phyloP scores from a whole-genome alignment of 2,797 vertebrate genomes.

The Alcedo quadribrachys region DNA sequence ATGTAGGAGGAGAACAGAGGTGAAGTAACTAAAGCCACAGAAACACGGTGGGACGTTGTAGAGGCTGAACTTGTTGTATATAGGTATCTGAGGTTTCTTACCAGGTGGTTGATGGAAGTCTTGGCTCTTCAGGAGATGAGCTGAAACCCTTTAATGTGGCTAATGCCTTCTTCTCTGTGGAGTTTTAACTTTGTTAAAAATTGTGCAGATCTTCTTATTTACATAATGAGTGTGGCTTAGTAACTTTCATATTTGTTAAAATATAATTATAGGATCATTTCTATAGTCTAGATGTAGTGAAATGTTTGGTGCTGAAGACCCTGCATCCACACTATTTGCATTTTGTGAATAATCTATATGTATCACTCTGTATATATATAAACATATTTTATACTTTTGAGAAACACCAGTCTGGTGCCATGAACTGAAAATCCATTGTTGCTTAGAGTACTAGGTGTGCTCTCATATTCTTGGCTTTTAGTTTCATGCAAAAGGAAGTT shows the following conservation, averaged over 20 bases:
- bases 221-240: not conserved
- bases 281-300: not conserved
- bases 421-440: not conserved
- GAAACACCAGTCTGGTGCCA: not conserved
- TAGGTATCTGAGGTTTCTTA: not conserved
- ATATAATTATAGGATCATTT: not conserved
- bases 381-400: not conserved
- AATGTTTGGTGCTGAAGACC: not conserved
- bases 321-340: not conserved
- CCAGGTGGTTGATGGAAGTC: not conserved
- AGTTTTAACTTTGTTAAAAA: not conserved
- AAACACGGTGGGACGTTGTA: not conserved
- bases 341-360: not conserved
- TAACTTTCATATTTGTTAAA: not conserved
- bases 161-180: not conserved
- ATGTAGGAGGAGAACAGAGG: not conserved
- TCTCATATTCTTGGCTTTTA: not conserved
- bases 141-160: not conserved
- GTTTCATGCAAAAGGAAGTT: not conserved
- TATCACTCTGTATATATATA: not conserved
- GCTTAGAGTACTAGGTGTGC: not conserved
- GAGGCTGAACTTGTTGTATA: not conserved
- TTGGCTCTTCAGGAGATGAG: not conserved
- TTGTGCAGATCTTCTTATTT: accelerated
- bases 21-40: not conserved